Evolutionary conservation across 1,140 invertebrate species (phyloP).

Genomic region (Nylanderia fulva): DNA sequence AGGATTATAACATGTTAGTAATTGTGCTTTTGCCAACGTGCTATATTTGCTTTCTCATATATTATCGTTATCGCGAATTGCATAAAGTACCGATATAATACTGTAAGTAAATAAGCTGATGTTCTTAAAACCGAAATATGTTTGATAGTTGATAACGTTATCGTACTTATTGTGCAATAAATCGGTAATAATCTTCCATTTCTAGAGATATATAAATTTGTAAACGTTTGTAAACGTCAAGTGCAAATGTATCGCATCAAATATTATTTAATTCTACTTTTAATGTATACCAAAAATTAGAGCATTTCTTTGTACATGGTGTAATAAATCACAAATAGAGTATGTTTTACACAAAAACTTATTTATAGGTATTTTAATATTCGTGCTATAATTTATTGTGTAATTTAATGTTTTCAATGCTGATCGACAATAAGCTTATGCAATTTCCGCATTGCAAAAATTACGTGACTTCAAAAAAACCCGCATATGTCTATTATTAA

Average conservation of each 20-base stretch:
- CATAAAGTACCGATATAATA: neutral
- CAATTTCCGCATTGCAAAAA: slow-evolving; percentile 28
- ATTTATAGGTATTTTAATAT: neutral
- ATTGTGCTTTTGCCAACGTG: neutral
- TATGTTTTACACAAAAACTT: neutral
- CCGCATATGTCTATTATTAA: neutral
- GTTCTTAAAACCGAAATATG: neutral
- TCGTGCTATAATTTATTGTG: neutral
- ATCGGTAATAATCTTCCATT: neutral
- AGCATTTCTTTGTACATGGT: neutral
- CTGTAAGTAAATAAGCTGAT: neutral
- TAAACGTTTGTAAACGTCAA: neutral
- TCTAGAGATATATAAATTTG: neutral
- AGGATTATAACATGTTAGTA: neutral
- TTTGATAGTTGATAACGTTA: slow-evolving; percentile 31
- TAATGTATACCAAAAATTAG: neutral
- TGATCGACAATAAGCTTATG: neutral
- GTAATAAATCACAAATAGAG: neutral
- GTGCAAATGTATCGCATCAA: neutral
- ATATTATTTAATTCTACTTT: neutral
- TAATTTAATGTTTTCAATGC: neutral
- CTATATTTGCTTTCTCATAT: neutral
- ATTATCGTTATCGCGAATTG: slow-evolving; percentile 23
- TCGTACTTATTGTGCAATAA: neutral
- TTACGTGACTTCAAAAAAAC: neutral